These are phyloP conservation scores for Arrhamphus sclerolepis DNA, from an alignment of 2,797 vertebrate genomes.

Conservation along the genomic window DNA sequence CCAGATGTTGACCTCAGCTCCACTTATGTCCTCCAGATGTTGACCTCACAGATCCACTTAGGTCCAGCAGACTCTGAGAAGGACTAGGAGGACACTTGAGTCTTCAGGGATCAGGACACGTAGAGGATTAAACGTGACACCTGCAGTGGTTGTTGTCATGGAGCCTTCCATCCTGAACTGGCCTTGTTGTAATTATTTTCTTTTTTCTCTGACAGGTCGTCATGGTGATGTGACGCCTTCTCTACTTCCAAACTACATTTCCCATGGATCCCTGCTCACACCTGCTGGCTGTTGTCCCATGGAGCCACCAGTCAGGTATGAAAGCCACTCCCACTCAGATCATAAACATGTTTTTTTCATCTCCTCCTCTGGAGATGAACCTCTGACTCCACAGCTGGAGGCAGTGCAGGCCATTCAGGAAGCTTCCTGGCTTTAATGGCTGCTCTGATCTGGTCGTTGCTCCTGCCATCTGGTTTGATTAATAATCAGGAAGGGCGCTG, in stretches of 20 bases:
- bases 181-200: neutral
- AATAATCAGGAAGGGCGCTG: slow-evolving; percentile 58
- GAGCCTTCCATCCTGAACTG: no score
- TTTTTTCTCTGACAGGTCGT: slow-evolving; percentile 27
- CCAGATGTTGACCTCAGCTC: no score
- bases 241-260: slow-evolving; percentile 30
- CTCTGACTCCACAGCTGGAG: slow-evolving; percentile 57
- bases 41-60: neutral
- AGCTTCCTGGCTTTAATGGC: slow-evolving; percentile 72
- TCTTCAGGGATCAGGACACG: no score
- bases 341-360: no score
- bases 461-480: slow-evolving; percentile 67
- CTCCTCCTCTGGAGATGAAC: slow-evolving; percentile 65
- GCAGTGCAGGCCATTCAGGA: slow-evolving; percentile 68
- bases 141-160: no score
- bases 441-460: slow-evolving; percentile 60
- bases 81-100: no score
- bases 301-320: slow-evolving; percentile 72
- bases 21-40: slow-evolving; percentile 44
- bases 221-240: no score
- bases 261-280: slow-evolving; percentile 58
- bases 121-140: no score
- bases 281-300: slow-evolving; percentile 50
- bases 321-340: neutral
- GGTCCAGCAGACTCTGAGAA: no score